These are phyloP conservation scores for Malacosoma neustria DNA, from an alignment of 2,888 invertebrate species.

Conservation along the genomic window DNA sequence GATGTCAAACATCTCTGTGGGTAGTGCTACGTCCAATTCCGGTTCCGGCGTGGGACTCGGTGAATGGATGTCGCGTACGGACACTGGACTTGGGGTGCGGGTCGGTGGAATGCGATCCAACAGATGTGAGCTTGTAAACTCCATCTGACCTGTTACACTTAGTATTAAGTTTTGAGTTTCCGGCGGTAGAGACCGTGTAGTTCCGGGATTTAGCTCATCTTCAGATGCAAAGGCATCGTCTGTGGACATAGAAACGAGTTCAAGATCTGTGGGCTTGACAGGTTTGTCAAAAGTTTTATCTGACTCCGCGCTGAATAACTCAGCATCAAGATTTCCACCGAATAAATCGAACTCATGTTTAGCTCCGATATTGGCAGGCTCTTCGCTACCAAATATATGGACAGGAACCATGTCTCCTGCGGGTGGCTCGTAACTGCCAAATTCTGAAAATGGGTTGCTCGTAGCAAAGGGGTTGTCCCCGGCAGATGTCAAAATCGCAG, in stretches of 20 bases:
- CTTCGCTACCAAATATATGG: slow-evolving; percentile 54
- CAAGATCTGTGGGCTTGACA: slow-evolving; percentile 54
- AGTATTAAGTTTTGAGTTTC: slow-evolving; percentile 90
- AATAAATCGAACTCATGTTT: slow-evolving; percentile 38
- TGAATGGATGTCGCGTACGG: slow-evolving; percentile 86
- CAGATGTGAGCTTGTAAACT: slow-evolving; percentile 89
- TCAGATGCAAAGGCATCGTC: slow-evolving; percentile 27
- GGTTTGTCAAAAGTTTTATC: slow-evolving; percentile 20
- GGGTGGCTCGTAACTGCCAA: slow-evolving; percentile 53
- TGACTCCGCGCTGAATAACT: not conserved
- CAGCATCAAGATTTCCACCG: not conserved
- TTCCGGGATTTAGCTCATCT: slow-evolving; percentile 25
- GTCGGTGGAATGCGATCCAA: slow-evolving; percentile 89
- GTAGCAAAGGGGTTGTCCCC: slow-evolving; percentile 83
- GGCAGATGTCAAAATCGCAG: slow-evolving; percentile 30
- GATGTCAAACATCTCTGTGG: slow-evolving; percentile 42
- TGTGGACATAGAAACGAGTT: slow-evolving; percentile 38
- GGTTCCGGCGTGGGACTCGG: slow-evolving; percentile 87
- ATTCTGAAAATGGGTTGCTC: slow-evolving; percentile 81
- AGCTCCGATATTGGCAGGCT: slow-evolving; percentile 43
- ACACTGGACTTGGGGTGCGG: slow-evolving; percentile 90
- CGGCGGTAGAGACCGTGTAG: slow-evolving; percentile 79
- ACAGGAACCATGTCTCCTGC: slow-evolving; percentile 53
- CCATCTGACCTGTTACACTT: slow-evolving; percentile 91
- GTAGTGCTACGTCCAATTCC: slow-evolving; percentile 34